Percentiles rank a stretch among this genome's conserved stretches.
phyloP scores from a whole-genome alignment of 2,888 invertebrate genomes.

The Phortica magna region DNA sequence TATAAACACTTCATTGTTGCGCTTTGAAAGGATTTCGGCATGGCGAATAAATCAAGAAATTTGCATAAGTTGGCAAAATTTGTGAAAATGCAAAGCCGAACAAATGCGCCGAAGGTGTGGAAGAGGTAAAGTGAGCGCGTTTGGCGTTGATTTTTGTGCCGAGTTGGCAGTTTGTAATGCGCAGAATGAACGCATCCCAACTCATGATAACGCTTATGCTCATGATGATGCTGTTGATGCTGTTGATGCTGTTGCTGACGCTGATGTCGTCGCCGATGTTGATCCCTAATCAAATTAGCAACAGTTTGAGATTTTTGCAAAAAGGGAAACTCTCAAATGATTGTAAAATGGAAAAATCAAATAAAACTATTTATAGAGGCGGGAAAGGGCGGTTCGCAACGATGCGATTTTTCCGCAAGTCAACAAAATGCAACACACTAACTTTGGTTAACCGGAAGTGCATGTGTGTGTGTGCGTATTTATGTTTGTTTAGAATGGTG shows the following conservation, averaged over 20 bases:
- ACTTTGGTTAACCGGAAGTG: constrained; percentile 18
- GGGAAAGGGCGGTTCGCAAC: neutral
- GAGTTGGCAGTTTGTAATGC: constrained; percentile 22
- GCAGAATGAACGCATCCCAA: neutral
- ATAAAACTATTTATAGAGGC: constrained; percentile 27
- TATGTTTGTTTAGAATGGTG: neutral
- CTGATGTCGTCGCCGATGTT: neutral
- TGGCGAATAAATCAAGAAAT: constrained; percentile 35
- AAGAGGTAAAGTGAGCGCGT: constrained; percentile 26
- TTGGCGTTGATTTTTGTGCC: constrained; percentile 20
- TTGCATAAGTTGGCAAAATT: constrained; percentile 47
- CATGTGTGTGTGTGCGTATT: neutral
- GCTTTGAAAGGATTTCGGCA: constrained; percentile 43
- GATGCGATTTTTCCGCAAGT: constrained; percentile 7
- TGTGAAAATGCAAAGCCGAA: constrained; percentile 4
- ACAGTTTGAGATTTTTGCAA: constrained; percentile 61
- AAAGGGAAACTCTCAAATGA: constrained; percentile 2
- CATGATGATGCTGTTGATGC: constrained; percentile 45
- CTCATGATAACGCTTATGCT: neutral
- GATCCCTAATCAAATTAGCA: constrained; percentile 75
- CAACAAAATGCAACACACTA: neutral
- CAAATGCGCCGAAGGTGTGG: neutral
- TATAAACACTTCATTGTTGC: constrained; percentile 42
- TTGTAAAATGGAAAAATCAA: constrained; percentile 15
- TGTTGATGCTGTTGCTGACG: neutral